These are phyloP conservation scores for Sphecodes monilicornis DNA, from an alignment of 2,888 invertebrate genomes.

Conservation along the genomic window DNA sequence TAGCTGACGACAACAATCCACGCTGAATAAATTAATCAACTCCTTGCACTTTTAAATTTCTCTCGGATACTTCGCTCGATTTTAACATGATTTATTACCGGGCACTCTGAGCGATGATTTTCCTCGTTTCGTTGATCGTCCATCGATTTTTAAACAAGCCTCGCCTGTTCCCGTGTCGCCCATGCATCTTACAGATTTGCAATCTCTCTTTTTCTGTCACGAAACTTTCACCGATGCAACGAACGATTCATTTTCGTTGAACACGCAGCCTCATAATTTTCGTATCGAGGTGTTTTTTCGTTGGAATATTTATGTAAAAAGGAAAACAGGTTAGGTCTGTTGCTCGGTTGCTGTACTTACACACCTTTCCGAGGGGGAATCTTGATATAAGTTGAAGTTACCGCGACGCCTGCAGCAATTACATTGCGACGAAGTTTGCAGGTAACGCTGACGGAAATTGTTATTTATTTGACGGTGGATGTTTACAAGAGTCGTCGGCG, in stretches of 20 bases:
- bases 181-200: slow-evolving; percentile 37
- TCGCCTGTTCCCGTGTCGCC: background rate
- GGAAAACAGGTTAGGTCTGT: background rate
- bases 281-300: slow-evolving; percentile 14
- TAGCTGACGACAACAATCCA: background rate
- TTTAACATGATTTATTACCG: background rate
- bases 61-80: background rate
- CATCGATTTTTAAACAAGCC: background rate
- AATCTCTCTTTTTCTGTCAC: slow-evolving; percentile 45
- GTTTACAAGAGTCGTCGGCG: background rate
- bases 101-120: background rate
- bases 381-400: background rate
- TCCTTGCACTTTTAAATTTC: background rate
- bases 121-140: background rate
- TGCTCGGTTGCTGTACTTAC: background rate
- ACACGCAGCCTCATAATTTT: slow-evolving; percentile 1
- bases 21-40: background rate
- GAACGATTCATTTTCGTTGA: slow-evolving; percentile 14
- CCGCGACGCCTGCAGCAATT: background rate
- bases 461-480: slow-evolving; percentile 7
- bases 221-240: slow-evolving; percentile 46
- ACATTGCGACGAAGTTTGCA: background rate
- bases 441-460: background rate
- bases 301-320: background rate
- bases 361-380: background rate